Percentiles rank a stretch among this genome's conserved stretches.
Conservation (phyloP, 1,140 invertebrate species). For the Saccostrea cuccullata region DNA sequence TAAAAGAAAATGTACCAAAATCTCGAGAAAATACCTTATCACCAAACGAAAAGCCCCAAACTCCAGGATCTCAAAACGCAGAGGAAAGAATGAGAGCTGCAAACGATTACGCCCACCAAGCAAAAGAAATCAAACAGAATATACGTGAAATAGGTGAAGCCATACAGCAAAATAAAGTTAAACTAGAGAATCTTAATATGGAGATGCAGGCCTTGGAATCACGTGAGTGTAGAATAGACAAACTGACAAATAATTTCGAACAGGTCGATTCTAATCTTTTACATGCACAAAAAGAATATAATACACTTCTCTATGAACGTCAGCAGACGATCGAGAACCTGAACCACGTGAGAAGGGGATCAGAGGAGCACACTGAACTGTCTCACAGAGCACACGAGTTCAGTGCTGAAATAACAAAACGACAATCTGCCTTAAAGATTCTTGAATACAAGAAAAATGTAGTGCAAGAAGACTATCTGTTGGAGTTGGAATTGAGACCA, state of each 20-base stretch:
- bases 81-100: constrained; percentile 1
- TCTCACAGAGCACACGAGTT: constrained; percentile 25
- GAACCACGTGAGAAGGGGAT: constrained; percentile 23
- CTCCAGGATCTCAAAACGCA: not conserved
- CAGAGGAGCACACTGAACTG: constrained; percentile 42
- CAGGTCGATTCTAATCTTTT: constrained; percentile 47
- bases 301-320: constrained; percentile 45
- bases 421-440: constrained; percentile 47
- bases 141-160: constrained; percentile 33
- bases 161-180: constrained; percentile 43
- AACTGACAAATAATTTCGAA: constrained; percentile 49
- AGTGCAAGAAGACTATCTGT: constrained; percentile 52
- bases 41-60: not conserved
- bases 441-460: constrained; percentile 54
- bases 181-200: constrained; percentile 40
- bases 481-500: constrained; percentile 52
- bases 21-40: constrained; percentile 14
- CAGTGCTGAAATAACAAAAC: constrained; percentile 44
- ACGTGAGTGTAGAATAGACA: constrained; percentile 48
- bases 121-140: constrained; percentile 47
- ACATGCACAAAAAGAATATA: constrained; percentile 47
- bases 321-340: constrained; percentile 51
- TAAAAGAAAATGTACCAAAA: constrained; percentile 14
- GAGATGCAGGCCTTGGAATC: constrained; percentile 45
- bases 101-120: constrained; percentile 36